phyloP scores from a whole-genome alignment of 2,113 vertebrate species.

The Lycocorax pyrrhopterus region DNA sequence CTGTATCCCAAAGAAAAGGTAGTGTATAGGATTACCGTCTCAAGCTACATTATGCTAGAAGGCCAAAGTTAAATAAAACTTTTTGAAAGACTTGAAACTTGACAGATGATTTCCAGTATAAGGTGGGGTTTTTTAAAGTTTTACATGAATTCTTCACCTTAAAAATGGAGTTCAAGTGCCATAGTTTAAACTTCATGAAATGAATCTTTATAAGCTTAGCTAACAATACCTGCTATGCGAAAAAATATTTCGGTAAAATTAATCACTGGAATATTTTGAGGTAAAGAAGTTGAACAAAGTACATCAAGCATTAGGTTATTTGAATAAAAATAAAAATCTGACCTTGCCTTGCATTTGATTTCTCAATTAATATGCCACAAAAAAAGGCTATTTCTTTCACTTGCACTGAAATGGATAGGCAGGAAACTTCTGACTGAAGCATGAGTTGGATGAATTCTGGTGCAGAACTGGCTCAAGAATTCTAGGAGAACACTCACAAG shows the following conservation, averaged over 20 bases:
- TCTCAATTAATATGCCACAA: not conserved
- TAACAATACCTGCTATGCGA: not conserved
- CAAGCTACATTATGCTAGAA: not conserved
- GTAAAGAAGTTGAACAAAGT: not conserved
- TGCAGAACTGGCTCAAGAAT: not conserved
- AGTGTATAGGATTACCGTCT: constrained; percentile 21
- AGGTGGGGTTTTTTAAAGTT: not conserved
- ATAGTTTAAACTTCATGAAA: not conserved
- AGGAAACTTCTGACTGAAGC: not conserved
- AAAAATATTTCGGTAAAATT: not conserved
- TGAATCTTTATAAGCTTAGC: not conserved
- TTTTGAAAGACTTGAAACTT: not conserved
- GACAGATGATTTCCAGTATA: not conserved
- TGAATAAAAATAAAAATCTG: not conserved
- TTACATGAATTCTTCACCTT: not conserved
- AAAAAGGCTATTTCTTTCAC: not conserved
- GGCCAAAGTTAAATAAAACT: not conserved
- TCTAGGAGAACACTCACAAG: not conserved
- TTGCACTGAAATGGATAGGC: not conserved
- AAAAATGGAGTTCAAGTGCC: not conserved
- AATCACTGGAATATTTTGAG: not conserved
- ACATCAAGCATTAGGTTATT: not conserved
- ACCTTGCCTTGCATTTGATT: not conserved
- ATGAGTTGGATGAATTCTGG: not conserved
- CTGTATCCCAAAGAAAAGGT: not conserved